phyloP scores from a whole-genome alignment of 2,888 invertebrate genomes.

The Eupithecia abbreviata region DNA sequence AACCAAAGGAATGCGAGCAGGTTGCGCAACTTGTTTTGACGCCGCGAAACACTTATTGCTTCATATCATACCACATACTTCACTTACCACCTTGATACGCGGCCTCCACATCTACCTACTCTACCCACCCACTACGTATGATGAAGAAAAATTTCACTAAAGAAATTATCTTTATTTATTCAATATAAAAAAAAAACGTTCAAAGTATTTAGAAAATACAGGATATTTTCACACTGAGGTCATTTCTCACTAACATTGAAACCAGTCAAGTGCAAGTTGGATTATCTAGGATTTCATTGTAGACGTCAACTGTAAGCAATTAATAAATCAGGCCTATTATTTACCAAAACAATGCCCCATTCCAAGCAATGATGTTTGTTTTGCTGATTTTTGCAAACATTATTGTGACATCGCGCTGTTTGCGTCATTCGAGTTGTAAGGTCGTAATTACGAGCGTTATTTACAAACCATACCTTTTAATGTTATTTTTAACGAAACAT shows the following conservation, averaged over 20 bases:
- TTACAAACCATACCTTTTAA: background rate
- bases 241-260: background rate
- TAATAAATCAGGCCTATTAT: slow-evolving; percentile 1
- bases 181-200: background rate
- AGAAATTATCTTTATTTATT: background rate
- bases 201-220: background rate
- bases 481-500: slow-evolving; percentile 46
- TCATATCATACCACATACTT: slow-evolving; percentile 51
- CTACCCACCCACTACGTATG: background rate
- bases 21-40: slow-evolving; percentile 77
- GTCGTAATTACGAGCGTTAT: slow-evolving; percentile 13
- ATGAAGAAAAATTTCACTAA: background rate
- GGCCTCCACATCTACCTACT: slow-evolving; percentile 6
- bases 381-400: slow-evolving; percentile 13
- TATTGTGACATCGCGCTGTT: slow-evolving; percentile 17
- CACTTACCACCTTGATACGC: slow-evolving; percentile 43
- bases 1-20: slow-evolving; percentile 65
- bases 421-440: slow-evolving; percentile 30
- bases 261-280: background rate
- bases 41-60: slow-evolving; percentile 59
- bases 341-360: slow-evolving; percentile 11
- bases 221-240: background rate
- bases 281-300: background rate
- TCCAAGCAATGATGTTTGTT: slow-evolving; percentile 14
- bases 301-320: background rate